These are phyloP conservation scores for Picus viridis DNA, from an alignment of 2,797 vertebrate species.

Conservation along the genomic window DNA sequence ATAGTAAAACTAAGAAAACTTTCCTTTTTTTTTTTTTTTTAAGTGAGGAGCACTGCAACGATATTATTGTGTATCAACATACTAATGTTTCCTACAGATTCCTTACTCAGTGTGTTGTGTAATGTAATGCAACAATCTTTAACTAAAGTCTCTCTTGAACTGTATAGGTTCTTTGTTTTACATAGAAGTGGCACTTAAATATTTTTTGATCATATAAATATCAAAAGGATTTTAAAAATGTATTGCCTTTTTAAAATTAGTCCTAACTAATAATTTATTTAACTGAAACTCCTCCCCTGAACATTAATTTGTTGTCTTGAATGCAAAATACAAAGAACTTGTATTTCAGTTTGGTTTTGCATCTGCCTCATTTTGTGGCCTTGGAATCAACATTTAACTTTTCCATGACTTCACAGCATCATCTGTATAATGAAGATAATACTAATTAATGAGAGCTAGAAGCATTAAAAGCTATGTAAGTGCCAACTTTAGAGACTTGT, in stretches of 20 bases:
- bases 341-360: neutral
- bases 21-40: neutral
- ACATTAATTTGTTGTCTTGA: neutral
- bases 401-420: neutral
- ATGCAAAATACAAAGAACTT: neutral
- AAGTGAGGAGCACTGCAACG: rapidly evolving
- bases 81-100: neutral
- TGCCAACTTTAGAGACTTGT: neutral
- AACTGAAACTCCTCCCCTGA: neutral
- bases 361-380: neutral
- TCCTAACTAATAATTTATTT: neutral
- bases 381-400: neutral
- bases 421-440: neutral
- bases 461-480: neutral
- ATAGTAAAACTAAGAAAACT: neutral
- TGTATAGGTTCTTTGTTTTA: neutral
- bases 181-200: neutral
- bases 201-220: neutral
- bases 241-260: neutral
- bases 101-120: neutral
- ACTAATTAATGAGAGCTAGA: neutral
- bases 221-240: neutral
- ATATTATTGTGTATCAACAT: neutral
- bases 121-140: neutral
- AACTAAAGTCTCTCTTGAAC: neutral